A percentile compares a stretch with the other conserved stretches of the same genome.
These are phyloP conservation scores for Hirtodrosophila confusa DNA, from an alignment of 2,888 invertebrate species.

Conservation along the genomic window DNA sequence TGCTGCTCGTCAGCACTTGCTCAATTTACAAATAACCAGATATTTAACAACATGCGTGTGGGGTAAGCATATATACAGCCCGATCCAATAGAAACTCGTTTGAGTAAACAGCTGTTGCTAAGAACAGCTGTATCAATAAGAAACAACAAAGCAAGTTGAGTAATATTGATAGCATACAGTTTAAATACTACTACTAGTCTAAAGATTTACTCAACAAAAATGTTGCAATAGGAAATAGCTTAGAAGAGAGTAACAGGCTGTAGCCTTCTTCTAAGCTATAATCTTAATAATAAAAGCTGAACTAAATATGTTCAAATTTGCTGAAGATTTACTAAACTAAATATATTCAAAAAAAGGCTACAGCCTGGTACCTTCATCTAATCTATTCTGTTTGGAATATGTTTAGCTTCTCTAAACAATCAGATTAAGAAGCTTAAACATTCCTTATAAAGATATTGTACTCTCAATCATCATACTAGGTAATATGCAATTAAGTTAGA, in stretches of 20 bases:
- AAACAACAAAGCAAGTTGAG: constrained; percentile 4
- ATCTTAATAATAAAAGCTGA: no score
- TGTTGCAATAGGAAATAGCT: background rate
- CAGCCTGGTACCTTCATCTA: no score
- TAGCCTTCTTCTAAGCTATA: no score
- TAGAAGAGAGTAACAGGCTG: background rate
- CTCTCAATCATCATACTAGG: no score
- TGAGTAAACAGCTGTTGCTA: constrained; percentile 44
- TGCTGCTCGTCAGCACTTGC: constrained; percentile 9
- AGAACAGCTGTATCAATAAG: constrained; percentile 58
- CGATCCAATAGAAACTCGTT: constrained; percentile 42
- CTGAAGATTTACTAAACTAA: no score
- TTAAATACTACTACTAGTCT: background rate
- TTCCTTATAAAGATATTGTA: no score
- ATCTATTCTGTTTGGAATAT: no score
- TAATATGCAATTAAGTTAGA: no score
- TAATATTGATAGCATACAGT: constrained; percentile 10
- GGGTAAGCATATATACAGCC: constrained; percentile 10
- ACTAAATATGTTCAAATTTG: no score
- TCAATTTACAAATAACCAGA: constrained; percentile 1
- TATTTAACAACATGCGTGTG: constrained; percentile 29
- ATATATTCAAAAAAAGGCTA: no score
- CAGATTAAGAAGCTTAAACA: no score
- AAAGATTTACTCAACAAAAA: constrained; percentile 8
- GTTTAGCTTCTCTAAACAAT: no score